Evolutionary conservation across 2,113 vertebrate species (phyloP), one percentile per base, ranked within the genome.

Genomic region (Beaufortia kweichowensis): DNA sequence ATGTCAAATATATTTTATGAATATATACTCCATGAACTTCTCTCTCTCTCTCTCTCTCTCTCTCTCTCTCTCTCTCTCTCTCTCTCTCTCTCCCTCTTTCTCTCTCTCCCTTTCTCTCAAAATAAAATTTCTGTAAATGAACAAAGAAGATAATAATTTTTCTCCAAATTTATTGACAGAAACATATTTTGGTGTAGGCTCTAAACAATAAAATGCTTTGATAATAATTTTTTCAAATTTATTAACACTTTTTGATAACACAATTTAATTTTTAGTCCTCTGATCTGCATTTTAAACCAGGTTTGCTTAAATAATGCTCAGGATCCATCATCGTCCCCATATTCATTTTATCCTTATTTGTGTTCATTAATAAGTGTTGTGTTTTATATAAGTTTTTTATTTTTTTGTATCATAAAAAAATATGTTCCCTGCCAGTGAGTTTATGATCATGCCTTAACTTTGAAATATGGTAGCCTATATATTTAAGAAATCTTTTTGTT

Each of bases 381-480:
- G 24, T 26, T 17, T 61, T 28, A 21, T 78, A 10, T 39, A 10
- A 39, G 35, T 62, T 3, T 14, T 8, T 24, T 31, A 29, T 33
- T 61, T 21, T 5, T 43, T 53, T 41, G 17, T 4, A 23, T 23
- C 46, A n/a, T 65, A 12, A 19, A 4, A 57, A 53, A 46, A n/a
- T 26, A 53, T 19, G 53, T 53, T 53, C 50, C 48, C 31, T 56
- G 29, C n/a, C 31, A 56, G 50, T 39, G 12, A n/a, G 23, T 35
- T 41, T 74, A 46, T 4, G 17, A 60, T 55, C 57, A 62, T 74
- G 69, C 75, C 69, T 62, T 77, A 81, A 55, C 64, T 53, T 31
- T 41, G 19, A 66, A 63, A 50, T n/a, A 46, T 35, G n/a, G 29
- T 12, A 8, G 8, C 8, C 31, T 75, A 26, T 17, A 43, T 66